A percentile compares a stretch with the other conserved stretches of the same genome.
These are phyloP conservation scores for Cydia strobilella DNA, from an alignment of 1,140 invertebrate species.

Conservation along the genomic window DNA sequence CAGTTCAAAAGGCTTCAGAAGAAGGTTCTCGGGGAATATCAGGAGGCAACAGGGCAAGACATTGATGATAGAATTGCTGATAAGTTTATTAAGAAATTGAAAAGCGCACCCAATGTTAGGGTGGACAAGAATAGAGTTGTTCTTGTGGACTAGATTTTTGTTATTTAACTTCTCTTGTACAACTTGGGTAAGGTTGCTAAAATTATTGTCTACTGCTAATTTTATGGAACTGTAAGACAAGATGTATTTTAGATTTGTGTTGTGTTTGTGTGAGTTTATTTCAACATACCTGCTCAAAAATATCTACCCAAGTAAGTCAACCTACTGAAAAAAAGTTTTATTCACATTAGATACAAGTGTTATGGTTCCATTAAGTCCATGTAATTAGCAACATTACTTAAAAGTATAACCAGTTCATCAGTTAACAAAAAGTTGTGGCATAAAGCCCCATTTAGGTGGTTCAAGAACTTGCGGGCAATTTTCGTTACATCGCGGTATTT, in stretches of 20 bases:
- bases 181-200: neutral
- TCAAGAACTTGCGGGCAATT: too few relatives aligned
- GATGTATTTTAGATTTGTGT: too few relatives aligned
- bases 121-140: conserved; percentile 74
- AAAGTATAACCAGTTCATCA: too few relatives aligned
- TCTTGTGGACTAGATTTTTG: conserved; percentile 47
- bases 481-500: too few relatives aligned
- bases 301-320: too few relatives aligned
- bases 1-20: conserved; percentile 74
- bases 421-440: too few relatives aligned
- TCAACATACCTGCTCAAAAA: too few relatives aligned
- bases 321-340: neutral
- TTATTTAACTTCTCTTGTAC: neutral
- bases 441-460: too few relatives aligned
- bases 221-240: neutral
- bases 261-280: too few relatives aligned
- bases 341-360: neutral
- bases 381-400: too few relatives aligned
- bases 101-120: conserved; percentile 71
- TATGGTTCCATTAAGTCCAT: too few relatives aligned
- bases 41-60: conserved; percentile 66
- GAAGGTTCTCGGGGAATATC: conserved; percentile 69
- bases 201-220: neutral
- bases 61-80: conserved; percentile 75
- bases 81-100: conserved; percentile 76